Evolutionary conservation across 2,888 invertebrate species (phyloP).

Genomic region (Yponomeuta malinellus): DNA sequence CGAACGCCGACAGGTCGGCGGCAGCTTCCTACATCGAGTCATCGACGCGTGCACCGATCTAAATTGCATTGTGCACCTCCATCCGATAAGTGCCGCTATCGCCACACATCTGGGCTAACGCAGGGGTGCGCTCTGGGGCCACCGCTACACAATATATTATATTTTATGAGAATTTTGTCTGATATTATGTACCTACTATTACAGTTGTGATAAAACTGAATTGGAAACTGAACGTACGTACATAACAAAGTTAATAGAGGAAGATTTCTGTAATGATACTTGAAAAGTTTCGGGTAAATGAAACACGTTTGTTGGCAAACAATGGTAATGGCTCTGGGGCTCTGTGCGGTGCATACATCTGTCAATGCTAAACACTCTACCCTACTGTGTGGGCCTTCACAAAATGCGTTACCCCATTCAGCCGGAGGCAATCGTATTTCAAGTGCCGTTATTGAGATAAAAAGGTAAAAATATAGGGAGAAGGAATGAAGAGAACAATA

Average conservation of each 20-base stretch:
- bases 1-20: conserved; percentile 8
- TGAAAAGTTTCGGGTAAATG: not conserved
- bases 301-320: not conserved
- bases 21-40: conserved; percentile 13
- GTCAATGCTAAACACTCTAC: conserved; percentile 28
- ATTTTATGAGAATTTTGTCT: conserved; percentile 7
- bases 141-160: not conserved
- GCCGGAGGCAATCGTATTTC: conserved; percentile 53
- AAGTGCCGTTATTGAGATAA: conserved; percentile 62
- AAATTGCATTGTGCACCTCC: conserved; percentile 19
- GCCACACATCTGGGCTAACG: conserved; percentile 9
- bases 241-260: not conserved
- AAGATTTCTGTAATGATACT: not conserved
- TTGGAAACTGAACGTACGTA: not conserved
- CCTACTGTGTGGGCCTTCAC: conserved; percentile 20
- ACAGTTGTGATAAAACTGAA: not conserved
- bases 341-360: conserved; percentile 30
- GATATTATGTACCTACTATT: not conserved
- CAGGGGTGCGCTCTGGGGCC: conserved; percentile 14
- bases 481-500: not conserved
- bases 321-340: conserved; percentile 10
- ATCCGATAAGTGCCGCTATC: conserved; percentile 15
- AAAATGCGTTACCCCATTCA: conserved; percentile 22
- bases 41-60: conserved; percentile 18
- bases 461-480: conserved; percentile 47